Conservation (phyloP, 2,113 vertebrate genomes). For the Actenoides hombroni region DNA sequence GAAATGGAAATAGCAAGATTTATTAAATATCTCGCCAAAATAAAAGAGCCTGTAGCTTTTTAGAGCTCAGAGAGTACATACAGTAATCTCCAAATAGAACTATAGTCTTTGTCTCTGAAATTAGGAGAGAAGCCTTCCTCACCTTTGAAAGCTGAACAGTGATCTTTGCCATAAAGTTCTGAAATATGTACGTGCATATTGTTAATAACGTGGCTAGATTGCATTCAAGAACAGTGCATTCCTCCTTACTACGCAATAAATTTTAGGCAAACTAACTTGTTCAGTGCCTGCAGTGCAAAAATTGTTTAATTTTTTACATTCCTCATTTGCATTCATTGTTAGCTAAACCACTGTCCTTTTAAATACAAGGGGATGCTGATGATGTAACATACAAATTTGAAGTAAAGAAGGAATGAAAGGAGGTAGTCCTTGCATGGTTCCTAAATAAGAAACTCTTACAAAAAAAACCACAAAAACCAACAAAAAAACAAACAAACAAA, state of each 20-base stretch:
- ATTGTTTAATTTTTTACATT: not conserved
- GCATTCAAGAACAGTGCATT: not conserved
- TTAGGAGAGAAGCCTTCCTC: not conserved
- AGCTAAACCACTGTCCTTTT: not conserved
- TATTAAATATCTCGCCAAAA: not conserved
- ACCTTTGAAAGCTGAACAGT: not conserved
- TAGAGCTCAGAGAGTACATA: not conserved
- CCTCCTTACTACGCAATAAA: not conserved
- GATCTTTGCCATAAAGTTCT: not conserved
- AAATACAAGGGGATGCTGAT: not conserved
- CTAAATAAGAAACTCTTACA: not conserved
- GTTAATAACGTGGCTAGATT: not conserved
- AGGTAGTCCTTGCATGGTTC: not conserved
- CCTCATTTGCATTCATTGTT: not conserved
- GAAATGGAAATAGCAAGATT: not conserved
- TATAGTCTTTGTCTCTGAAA: not conserved
- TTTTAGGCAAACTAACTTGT: not conserved
- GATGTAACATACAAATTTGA: not conserved
- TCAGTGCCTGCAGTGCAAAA: not conserved
- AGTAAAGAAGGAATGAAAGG: not conserved
- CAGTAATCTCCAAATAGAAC: rapidly evolving
- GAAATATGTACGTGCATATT: not conserved
- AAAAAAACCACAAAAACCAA: not conserved
- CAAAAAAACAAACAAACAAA: not conserved
- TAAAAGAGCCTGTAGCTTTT: not conserved